Evolutionary conservation across 2,888 invertebrate genomes (phyloP).

Genomic region (Acanthococcus lagerstroemiae): DNA sequence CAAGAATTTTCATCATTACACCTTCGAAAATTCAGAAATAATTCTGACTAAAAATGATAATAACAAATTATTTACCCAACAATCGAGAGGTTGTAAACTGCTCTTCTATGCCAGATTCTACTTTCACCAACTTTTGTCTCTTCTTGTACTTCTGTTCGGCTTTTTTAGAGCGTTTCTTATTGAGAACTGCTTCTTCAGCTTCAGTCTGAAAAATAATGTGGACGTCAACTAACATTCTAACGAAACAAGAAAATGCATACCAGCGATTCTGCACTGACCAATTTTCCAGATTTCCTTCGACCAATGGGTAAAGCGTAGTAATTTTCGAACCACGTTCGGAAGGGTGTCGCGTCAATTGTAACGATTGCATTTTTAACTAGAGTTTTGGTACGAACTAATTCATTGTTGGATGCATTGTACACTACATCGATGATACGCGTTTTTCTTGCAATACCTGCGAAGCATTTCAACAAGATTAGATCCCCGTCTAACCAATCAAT

Average conservation of each 20-base stretch:
- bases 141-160: conserved; percentile 83
- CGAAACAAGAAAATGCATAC: background rate
- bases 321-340: conserved; percentile 98
- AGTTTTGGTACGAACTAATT: conserved; percentile 98
- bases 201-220: conserved; percentile 56
- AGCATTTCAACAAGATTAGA: background rate
- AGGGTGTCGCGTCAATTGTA: conserved; percentile 93
- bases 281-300: conserved; percentile 91
- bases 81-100: conserved; percentile 94
- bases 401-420: conserved; percentile 99
- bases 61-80: conserved; percentile 54
- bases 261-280: conserved; percentile 50
- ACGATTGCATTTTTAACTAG: conserved; percentile 97
- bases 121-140: conserved; percentile 85
- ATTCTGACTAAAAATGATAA: conserved; percentile 9
- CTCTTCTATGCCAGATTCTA: conserved; percentile 87
- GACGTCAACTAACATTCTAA: background rate
- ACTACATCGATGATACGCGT: conserved; percentile 99
- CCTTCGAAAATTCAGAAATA: too few relatives aligned
- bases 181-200: conserved; percentile 86
- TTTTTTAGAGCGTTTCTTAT: conserved; percentile 90
- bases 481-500: background rate
- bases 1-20: conserved; percentile 24
- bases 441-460: conserved; percentile 83
- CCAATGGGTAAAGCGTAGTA: conserved; percentile 93